phyloP scores from a whole-genome alignment of 2,797 vertebrate species.

The Pseudochirops cupreus region DNA sequence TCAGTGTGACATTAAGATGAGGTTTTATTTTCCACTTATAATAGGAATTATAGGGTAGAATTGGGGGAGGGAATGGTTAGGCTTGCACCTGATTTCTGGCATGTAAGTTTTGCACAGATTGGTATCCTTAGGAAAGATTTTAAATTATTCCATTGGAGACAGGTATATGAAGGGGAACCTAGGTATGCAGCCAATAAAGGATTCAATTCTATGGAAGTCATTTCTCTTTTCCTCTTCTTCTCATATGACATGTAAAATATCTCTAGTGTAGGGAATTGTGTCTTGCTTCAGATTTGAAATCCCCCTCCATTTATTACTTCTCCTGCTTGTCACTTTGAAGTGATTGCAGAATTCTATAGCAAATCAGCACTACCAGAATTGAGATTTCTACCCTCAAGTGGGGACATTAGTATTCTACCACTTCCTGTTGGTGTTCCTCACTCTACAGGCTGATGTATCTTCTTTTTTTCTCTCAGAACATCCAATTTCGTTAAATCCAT shows the following conservation, averaged over 20 bases:
- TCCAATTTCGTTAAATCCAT: neutral
- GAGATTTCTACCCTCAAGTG: neutral
- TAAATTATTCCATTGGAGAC: neutral
- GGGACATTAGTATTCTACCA: neutral
- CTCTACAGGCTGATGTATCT: neutral
- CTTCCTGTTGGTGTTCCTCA: neutral
- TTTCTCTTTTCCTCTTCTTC: neutral
- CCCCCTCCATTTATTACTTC: neutral
- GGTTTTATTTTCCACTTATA: neutral
- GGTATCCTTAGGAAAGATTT: neutral
- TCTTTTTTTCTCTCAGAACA: neutral
- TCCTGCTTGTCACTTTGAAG: neutral
- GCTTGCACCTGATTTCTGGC: neutral
- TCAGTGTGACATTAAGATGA: neutral
- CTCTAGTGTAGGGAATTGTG: neutral
- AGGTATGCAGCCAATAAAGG: neutral
- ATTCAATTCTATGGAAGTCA: neutral
- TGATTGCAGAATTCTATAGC: neutral
- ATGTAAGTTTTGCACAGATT: neutral
- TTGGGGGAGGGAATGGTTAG: neutral
- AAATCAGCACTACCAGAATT: neutral
- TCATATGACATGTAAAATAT: neutral
- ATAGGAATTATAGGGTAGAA: neutral
- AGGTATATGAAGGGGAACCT: neutral
- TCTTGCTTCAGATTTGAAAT: neutral